Evolutionary conservation across 2,113 vertebrate species (phyloP), one percentile per base, ranked within the genome.

Genomic region (Nannospalax galili): DNA sequence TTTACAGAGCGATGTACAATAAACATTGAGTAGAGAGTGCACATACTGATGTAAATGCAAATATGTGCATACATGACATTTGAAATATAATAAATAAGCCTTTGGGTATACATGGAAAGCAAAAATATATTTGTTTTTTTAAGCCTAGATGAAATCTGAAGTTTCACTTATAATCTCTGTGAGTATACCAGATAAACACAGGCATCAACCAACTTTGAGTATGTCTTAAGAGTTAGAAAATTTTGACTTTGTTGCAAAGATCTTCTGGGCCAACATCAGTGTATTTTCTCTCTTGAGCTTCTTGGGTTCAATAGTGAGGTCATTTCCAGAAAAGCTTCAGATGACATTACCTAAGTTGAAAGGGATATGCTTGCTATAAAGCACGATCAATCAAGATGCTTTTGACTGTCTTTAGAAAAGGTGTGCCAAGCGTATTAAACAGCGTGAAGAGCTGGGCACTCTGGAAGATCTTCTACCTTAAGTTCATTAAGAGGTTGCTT

Each of bases 81-180:
- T 95, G 90, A 74, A 88, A 88, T 85, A 40, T 86, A 94, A 90
- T 93, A 95, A 90, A 84, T 90, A 92, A 90, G 56, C 40, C 64
- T 58, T 5, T 69, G 22, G 37, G 22, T 93, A 3, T 93, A 93
- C 35, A 88, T 81, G 70, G 35, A 88, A 92, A 93, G 30, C 37
- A 95, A 95, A 88, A 90, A 96, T 12, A 74, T 96, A 73, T 94
- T 94, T 97, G 85, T 58, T 85, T 92, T 90, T 80, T 35, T 74
- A 82, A 85, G 32, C 16, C 17, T 77, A 19, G 5, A 20, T 84
- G 62, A 20, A 75, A n/a, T 37, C 52, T 85, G 85, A 88, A 52
- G 48, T 64, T 92, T 78, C 65, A 92, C 62, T 94, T 94, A 48
- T 15, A 78, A 82, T 30, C 24, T 90, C 84, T 64, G 3, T 77